phyloP scores from a whole-genome alignment of 1,140 invertebrate genomes.

The Saccostrea glomerata region DNA sequence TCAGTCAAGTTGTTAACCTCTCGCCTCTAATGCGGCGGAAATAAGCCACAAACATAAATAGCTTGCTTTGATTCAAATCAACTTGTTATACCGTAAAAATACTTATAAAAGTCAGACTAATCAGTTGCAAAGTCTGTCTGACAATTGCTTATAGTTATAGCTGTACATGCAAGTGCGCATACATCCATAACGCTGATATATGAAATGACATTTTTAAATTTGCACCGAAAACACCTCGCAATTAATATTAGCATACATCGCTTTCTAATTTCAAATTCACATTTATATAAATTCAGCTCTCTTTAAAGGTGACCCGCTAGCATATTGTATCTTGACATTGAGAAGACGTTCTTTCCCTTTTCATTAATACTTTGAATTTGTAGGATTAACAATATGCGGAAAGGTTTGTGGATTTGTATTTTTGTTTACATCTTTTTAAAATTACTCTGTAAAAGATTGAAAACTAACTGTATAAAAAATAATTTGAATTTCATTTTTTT shows the following conservation, averaged over 20 bases:
- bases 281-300: slow-evolving; percentile 17
- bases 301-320: slow-evolving; percentile 30
- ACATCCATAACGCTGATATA: not conserved
- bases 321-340: slow-evolving; percentile 19
- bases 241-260: slow-evolving; percentile 32
- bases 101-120: no score
- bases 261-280: slow-evolving; percentile 29
- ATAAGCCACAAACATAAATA: no score
- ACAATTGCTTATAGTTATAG: no score
- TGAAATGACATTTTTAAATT: not conserved
- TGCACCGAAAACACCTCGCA: not conserved
- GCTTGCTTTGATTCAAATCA: no score
- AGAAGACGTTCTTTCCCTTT: not conserved
- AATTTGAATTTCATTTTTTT: no score
- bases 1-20: no score
- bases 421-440: no score
- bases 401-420: not conserved
- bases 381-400: slow-evolving; percentile 15
- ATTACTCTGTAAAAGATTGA: no score
- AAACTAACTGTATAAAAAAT: no score
- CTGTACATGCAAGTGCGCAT: not conserved
- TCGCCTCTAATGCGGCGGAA: no score
- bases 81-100: no score
- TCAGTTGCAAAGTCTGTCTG: no score
- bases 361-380: not conserved